Conservation (phyloP, 2,113 vertebrate species). For the Panthera uncia region DNA sequence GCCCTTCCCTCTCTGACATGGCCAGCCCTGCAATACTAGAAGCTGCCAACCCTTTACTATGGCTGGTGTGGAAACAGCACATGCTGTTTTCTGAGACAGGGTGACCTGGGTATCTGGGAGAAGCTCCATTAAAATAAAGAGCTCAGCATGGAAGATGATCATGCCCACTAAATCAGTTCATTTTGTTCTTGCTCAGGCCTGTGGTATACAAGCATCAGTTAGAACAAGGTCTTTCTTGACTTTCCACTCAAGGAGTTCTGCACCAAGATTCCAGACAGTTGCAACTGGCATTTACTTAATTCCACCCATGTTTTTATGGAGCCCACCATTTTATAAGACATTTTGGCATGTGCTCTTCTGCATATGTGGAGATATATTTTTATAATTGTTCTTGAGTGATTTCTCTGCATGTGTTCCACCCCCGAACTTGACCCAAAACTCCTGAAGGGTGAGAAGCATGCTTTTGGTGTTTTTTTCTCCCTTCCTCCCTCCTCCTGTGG, state of each 20-base stretch:
- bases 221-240: not conserved
- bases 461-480: not conserved
- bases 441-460: not conserved
- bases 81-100: constrained; percentile 44
- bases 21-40: not conserved
- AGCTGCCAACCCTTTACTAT: not conserved
- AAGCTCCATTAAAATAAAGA: constrained; percentile 55
- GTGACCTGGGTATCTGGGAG: constrained; percentile 11
- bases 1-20: not conserved
- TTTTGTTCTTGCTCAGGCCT: not conserved
- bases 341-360: constrained; percentile 45
- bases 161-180: not conserved
- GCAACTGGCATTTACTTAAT: constrained; percentile 12
- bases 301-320: constrained; percentile 2
- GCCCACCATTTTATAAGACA: not conserved
- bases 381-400: constrained; percentile 13
- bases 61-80: constrained; percentile 5
- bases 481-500: not conserved
- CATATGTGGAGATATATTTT: not conserved
- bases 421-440: constrained; percentile 38
- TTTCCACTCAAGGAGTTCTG: not conserved
- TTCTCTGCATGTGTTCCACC: not conserved
- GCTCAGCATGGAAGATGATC: not conserved
- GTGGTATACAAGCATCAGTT: not conserved
- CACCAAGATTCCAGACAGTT: not conserved